These are phyloP conservation scores for Mormoops blainvillei DNA, from an alignment of 2,113 vertebrate species.

Conservation along the genomic window DNA sequence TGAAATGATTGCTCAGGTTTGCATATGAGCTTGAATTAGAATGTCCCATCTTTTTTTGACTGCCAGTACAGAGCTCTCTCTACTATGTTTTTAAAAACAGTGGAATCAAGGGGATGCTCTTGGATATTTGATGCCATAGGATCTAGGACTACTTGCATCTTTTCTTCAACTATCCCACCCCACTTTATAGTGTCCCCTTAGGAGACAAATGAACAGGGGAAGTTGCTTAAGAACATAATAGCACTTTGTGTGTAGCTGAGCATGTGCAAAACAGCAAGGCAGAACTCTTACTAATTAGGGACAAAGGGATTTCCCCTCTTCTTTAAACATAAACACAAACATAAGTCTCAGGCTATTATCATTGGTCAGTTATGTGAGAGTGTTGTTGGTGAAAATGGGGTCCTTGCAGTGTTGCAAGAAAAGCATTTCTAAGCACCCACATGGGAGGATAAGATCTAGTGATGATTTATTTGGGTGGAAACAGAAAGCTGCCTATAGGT, in stretches of 20 bases:
- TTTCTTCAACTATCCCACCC: neutral
- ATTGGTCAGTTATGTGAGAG: neutral
- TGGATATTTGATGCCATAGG: neutral
- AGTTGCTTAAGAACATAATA: neutral
- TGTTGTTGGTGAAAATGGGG: too few species aligned
- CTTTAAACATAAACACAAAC: neutral
- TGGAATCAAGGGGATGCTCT: neutral
- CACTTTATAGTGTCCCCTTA: neutral
- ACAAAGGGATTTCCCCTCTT: neutral
- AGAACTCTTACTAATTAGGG: neutral
- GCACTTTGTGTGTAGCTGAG: neutral
- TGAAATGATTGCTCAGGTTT: neutral
- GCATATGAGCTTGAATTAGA: neutral
- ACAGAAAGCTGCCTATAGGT: too few species aligned
- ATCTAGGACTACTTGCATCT: neutral
- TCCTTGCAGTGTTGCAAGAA: too few species aligned
- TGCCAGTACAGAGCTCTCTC: neutral
- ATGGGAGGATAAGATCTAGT: too few species aligned
- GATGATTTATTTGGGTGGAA: too few species aligned
- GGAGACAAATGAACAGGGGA: neutral
- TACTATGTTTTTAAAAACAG: neutral
- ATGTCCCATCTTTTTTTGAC: neutral
- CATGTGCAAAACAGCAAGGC: neutral
- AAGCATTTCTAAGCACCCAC: too few species aligned
- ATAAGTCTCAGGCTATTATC: neutral